Evolutionary conservation across 2,888 invertebrate species (phyloP).

Genomic region (Drosophila mettleri): DNA sequence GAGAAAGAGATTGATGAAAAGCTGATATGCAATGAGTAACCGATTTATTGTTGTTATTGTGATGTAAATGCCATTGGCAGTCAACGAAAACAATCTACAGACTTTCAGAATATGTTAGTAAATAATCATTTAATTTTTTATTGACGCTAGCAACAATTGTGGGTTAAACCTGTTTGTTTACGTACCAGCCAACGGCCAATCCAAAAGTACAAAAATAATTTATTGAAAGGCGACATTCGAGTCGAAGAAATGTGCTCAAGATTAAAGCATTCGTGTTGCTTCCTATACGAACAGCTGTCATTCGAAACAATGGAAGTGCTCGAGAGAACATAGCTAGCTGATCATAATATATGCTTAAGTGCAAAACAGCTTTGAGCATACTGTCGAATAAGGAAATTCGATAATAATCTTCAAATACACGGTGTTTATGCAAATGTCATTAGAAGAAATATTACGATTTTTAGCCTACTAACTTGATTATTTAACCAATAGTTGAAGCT

Average conservation of each 20-base stretch:
- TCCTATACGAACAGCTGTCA: slow-evolving; percentile 22
- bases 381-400: neutral
- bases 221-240: slow-evolving; percentile 27
- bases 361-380: neutral
- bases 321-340: neutral
- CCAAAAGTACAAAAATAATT: slow-evolving; percentile 22
- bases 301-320: slow-evolving; percentile 1
- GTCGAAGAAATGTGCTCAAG: slow-evolving; percentile 14
- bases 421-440: neutral
- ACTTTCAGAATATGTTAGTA: slow-evolving; percentile 43
- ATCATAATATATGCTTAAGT: slow-evolving; percentile 15
- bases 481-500: no score
- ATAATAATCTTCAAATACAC: neutral
- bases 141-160: slow-evolving; percentile 46
- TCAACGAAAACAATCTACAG: slow-evolving; percentile 31
- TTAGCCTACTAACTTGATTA: neutral
- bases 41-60: slow-evolving; percentile 26
- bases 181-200: slow-evolving; percentile 15
- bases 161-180: slow-evolving; percentile 57
- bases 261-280: slow-evolving; percentile 4
- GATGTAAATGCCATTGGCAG: slow-evolving; percentile 58
- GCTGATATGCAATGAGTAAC: slow-evolving; percentile 43
- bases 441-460: neutral
- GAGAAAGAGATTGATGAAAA: slow-evolving; percentile 4
- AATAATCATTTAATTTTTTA: slow-evolving; percentile 44